A percentile compares a stretch with the other conserved stretches of the same genome.
These are phyloP conservation scores for Propithecus coquereli DNA, from an alignment of 2,113 vertebrate genomes.

Conservation along the genomic window DNA sequence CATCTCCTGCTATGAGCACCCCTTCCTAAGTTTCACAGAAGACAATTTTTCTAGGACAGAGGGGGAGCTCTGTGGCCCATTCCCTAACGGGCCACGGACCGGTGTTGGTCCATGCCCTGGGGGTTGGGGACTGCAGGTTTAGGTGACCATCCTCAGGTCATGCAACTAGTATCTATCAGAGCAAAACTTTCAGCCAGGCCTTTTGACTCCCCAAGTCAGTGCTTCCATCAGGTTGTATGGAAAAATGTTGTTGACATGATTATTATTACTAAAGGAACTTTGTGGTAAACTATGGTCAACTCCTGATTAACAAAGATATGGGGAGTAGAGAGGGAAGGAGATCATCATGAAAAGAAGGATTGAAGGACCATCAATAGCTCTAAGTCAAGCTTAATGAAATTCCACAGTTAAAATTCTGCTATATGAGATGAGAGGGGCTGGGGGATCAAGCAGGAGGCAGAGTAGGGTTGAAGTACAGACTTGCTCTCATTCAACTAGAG, in stretches of 20 bases:
- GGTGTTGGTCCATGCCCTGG: no score
- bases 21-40: no score
- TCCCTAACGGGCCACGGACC: no score
- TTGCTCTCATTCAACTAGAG: not conserved
- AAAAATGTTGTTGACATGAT: not conserved
- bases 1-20: no score
- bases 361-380: not conserved
- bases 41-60: no score
- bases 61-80: no score
- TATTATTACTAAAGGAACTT: not conserved
- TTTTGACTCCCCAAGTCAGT: not conserved
- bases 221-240: not conserved
- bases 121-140: not conserved
- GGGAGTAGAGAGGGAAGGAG: not conserved
- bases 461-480: not conserved
- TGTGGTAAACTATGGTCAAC: not conserved
- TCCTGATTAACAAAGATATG: not conserved
- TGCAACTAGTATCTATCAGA: not conserved
- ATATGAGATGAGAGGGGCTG: not conserved
- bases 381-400: not conserved
- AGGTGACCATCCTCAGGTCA: not conserved
- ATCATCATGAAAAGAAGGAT: not conserved
- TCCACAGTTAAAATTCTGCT: not conserved
- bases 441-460: not conserved
- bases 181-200: not conserved